Evolutionary conservation across 2,888 invertebrate genomes (phyloP), one percentile per base, ranked within the genome.

Genomic region (Tetramorium bicarinatum): DNA sequence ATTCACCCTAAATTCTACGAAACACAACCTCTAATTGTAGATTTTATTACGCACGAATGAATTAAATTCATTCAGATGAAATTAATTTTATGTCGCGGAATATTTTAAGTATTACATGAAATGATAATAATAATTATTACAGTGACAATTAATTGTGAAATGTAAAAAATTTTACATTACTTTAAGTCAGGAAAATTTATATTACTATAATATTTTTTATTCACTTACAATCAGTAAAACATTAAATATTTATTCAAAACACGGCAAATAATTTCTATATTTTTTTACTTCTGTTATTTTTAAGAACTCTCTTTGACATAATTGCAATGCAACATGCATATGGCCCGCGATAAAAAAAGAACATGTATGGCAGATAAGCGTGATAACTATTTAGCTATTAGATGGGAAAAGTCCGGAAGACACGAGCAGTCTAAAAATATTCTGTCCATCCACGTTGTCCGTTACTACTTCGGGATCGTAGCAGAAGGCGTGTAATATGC

Each of bases 391-490:
- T 89, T 89, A 84, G 82, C 87, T 29, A 64, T 64, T 52, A 25
- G 41, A 44, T 71, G 59, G 62, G 80, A 88, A 88, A 88, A 90
- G 85, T 85, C 85, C 85, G 77, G 84, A 84, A 84, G 88, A 74
- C 83, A 87, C 84, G 87, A 85, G 85, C 83, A 85, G 62, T 84
- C 89, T 89, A 89, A 89, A 89, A 88, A 89, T 89, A 89, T 85
- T 82, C 67, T 29, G 47, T 79, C 87, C 66, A 41, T 52, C 82
- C 66, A 77, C 2, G 21, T 64, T 41, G 83, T 83, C 69, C 76
- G 80, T 62, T 85, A 15, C 82, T 34, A 66, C 59, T 74, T 59
- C 56, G 66, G 56, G 71, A 83, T 88, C 52, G 67, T 62, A 77
- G 25, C 56, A 80, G 49, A 66, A 59, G 41, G 8, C 29, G 59